phyloP scores from a whole-genome alignment of 2,888 invertebrate genomes.

The Ecliptopera silaceata region DNA sequence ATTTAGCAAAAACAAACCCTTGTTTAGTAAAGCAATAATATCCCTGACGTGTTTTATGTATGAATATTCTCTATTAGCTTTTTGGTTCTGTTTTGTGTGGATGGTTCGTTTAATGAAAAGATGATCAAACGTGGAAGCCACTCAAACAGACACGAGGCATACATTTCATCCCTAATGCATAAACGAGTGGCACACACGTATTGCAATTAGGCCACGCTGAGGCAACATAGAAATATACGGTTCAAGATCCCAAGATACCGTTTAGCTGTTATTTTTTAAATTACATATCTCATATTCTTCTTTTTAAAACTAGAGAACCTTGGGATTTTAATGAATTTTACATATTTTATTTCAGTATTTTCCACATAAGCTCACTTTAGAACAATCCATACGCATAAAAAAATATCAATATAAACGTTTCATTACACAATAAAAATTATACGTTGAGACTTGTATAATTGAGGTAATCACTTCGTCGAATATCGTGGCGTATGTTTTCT shows the following conservation, averaged over 20 bases:
- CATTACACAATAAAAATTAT: too few relatives aligned
- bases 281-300: too few relatives aligned
- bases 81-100: neutral
- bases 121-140: constrained; percentile 25
- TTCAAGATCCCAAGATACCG: neutral
- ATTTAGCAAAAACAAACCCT: constrained; percentile 7
- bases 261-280: too few relatives aligned
- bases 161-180: constrained; percentile 22
- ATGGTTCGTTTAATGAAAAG: constrained; percentile 15
- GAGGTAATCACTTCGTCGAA: neutral
- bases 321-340: too few relatives aligned
- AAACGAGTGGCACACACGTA: constrained; percentile 31
- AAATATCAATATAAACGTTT: too few relatives aligned
- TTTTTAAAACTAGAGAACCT: too few relatives aligned
- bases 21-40: neutral
- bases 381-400: too few relatives aligned
- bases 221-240: constrained; percentile 31
- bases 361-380: too few relatives aligned
- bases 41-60: neutral
- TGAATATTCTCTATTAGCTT: neutral
- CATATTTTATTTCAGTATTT: too few relatives aligned
- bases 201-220: constrained; percentile 46
- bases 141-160: constrained; percentile 26
- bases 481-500: constrained; percentile 3
- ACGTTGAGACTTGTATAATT: too few relatives aligned